These are phyloP conservation scores for Amiota communis DNA, from an alignment of 2,888 invertebrate species.

Conservation along the genomic window DNA sequence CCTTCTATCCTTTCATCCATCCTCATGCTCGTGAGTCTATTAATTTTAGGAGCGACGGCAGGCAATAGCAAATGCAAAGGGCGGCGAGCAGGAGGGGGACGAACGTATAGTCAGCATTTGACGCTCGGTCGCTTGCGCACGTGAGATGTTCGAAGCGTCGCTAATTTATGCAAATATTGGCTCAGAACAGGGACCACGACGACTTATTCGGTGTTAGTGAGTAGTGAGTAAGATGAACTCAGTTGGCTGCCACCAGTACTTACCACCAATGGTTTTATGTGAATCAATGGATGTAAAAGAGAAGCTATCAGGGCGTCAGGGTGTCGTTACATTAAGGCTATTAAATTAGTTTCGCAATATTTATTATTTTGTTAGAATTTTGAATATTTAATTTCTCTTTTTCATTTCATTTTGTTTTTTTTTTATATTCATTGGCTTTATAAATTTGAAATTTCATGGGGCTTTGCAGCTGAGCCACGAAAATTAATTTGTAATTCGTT, in stretches of 20 bases:
- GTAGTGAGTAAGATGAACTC: not conserved
- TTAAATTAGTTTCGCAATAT: slow-evolving; percentile 70
- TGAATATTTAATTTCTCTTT: slow-evolving; percentile 63
- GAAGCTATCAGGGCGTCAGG: too few species aligned
- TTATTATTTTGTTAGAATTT: slow-evolving; percentile 67
- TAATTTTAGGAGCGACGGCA: not conserved
- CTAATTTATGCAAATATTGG: slow-evolving; percentile 72
- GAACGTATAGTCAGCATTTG: slow-evolving; percentile 61
- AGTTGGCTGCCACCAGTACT: slow-evolving; percentile 24
- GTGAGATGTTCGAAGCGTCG: slow-evolving; percentile 60
- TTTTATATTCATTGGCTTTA: slow-evolving; percentile 36
- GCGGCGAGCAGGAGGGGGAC: slow-evolving; percentile 5
- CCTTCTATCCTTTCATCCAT: not conserved
- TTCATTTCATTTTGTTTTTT: slow-evolving; percentile 34
- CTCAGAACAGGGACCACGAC: slow-evolving; percentile 38
- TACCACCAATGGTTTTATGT: too few species aligned
- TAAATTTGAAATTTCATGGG: slow-evolving; percentile 56
- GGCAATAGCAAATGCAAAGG: not conserved
- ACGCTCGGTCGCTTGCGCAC: slow-evolving; percentile 56
- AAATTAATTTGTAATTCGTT: slow-evolving; percentile 71
- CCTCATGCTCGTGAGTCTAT: not conserved
- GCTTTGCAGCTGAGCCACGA: slow-evolving; percentile 46
- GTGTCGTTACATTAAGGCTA: slow-evolving; percentile 40
- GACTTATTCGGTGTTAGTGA: slow-evolving; percentile 20
- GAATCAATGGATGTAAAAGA: too few species aligned